Evolutionary conservation across 2,797 vertebrate species (phyloP), one percentile per base, ranked within the genome.

Genomic region (Anguilla pacifica): DNA sequence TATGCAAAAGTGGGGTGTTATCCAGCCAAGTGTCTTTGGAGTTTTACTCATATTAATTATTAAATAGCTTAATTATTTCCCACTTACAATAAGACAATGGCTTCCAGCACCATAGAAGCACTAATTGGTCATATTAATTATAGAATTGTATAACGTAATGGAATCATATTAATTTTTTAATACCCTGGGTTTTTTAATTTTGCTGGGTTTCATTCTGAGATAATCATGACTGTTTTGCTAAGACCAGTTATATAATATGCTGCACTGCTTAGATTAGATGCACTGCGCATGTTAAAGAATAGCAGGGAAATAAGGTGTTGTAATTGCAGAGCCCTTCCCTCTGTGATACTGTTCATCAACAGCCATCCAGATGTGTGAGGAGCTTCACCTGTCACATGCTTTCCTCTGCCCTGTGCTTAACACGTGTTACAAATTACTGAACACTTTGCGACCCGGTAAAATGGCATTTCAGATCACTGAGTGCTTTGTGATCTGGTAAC

Each of bases 1-100:
- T 77, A 77, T 77, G 72, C 72, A 77, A 77, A 43, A 39, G 31
- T 43, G 43, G 11, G 35, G 35, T 77, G 72, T 77, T 77, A 77
- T 77, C 72, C 43, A 77, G 43, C 17, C 13, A 77, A 77, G 72
- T 39, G 72, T 35, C 39, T 77, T 77, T 17, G 35, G 35, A 15
- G 74, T 43, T 43, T 6, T 43, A 77, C 31, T 39, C 74, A 77
- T 35, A 77, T 77, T 43, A 77, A 77, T 19, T 77, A 77, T 82
- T n/a, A 82, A 51, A 25, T 82, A 82, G 43, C 43, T n/a, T 82
- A 82, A 82, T 49, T 51, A 51, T 1, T 49, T 82, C 0, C 46
- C 17, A 35, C 17, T 51, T 51, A 49, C 2, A 82, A 51, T 49
- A 82, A 82, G 79, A 82, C 43, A 82, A 82, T 82, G 79, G 22